These are phyloP conservation scores for Enteromius afrohamiltoni DNA, from an alignment of 2,797 vertebrate species.

Conservation along the genomic window DNA sequence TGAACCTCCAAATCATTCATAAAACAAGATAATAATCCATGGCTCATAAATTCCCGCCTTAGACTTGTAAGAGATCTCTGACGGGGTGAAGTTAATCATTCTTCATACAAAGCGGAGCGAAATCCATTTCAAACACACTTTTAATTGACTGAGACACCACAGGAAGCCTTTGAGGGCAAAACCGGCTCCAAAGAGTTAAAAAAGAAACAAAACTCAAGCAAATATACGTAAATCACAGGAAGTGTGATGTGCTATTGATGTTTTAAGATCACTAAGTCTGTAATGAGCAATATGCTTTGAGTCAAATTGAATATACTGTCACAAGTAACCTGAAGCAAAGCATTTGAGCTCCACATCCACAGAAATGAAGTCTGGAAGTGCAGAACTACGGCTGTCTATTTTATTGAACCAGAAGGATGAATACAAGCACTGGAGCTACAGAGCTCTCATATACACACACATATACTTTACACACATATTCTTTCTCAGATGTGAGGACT, in stretches of 20 bases:
- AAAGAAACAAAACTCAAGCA: slow-evolving; percentile 10
- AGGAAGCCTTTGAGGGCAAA: neutral
- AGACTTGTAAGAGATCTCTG: neutral
- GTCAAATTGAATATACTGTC: slow-evolving; percentile 29
- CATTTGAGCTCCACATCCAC: slow-evolving; percentile 14
- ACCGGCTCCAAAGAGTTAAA: neutral
- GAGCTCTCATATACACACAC: slow-evolving; percentile 40
- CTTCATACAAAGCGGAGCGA: neutral
- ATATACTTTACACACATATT: slow-evolving; percentile 24
- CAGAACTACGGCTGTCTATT: slow-evolving; percentile 25
- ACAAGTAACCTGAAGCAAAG: slow-evolving; percentile 18
- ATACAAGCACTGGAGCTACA: slow-evolving; percentile 36
- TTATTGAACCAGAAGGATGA: slow-evolving; percentile 47
- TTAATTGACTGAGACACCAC: slow-evolving; percentile 17
- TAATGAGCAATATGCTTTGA: slow-evolving; percentile 39
- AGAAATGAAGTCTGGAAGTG: slow-evolving; percentile 31
- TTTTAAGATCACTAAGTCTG: slow-evolving; percentile 13
- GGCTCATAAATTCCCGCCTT: slow-evolving; percentile 9
- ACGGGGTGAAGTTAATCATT: slow-evolving; percentile 15
- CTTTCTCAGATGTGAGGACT: slow-evolving; percentile 27
- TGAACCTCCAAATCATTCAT: neutral
- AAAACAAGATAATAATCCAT: slow-evolving; percentile 16
- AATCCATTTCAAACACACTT: slow-evolving; percentile 16
- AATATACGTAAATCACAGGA: slow-evolving; percentile 15
- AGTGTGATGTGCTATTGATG: slow-evolving; percentile 23